phyloP scores from a whole-genome alignment of 2,888 invertebrate species.

The Polylopha cassiicola region DNA sequence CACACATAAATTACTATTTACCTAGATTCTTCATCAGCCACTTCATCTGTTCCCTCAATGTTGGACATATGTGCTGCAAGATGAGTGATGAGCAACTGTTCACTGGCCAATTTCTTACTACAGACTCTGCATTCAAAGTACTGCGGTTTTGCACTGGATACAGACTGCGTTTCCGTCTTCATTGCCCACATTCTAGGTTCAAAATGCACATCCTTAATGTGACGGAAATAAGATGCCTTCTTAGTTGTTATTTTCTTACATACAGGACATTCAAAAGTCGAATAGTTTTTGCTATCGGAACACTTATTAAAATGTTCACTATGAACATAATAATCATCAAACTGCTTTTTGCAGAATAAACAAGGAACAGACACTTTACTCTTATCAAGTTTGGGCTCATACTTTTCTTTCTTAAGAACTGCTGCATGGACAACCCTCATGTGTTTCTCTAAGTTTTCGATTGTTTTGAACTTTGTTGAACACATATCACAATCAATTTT shows the following conservation, averaged over 20 bases:
- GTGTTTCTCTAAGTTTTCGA: slow-evolving; percentile 60
- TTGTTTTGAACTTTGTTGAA: slow-evolving; percentile 51
- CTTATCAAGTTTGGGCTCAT: slow-evolving; percentile 20
- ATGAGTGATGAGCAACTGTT: slow-evolving; percentile 58
- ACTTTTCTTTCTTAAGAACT: slow-evolving; percentile 37
- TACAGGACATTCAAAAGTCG: slow-evolving; percentile 46
- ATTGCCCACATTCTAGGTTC: slow-evolving; percentile 30
- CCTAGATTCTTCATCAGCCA: slow-evolving; percentile 49
- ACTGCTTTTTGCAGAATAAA: slow-evolving; percentile 48
- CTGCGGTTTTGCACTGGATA: slow-evolving; percentile 11
- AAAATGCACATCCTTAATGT: slow-evolving; percentile 54
- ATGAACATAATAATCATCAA: slow-evolving; percentile 52
- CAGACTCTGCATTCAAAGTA: slow-evolving; percentile 60
- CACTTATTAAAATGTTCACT: slow-evolving; percentile 52
- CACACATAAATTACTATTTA: slow-evolving; percentile 28
- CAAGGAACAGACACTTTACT: slow-evolving; percentile 48
- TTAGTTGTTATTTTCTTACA: slow-evolving; percentile 46
- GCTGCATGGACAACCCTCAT: slow-evolving; percentile 62
- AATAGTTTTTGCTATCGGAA: slow-evolving; percentile 37
- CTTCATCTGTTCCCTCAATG: slow-evolving; percentile 42
- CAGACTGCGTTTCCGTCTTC: slow-evolving; percentile 21
- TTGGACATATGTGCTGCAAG: slow-evolving; percentile 63
- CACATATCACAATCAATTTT: slow-evolving; percentile 56
- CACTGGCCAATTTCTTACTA: slow-evolving; percentile 47
- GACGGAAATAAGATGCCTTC: slow-evolving; percentile 46